These are phyloP conservation scores for Loris lydekkerianus DNA, from an alignment of 2,797 vertebrate genomes.

Conservation along the genomic window DNA sequence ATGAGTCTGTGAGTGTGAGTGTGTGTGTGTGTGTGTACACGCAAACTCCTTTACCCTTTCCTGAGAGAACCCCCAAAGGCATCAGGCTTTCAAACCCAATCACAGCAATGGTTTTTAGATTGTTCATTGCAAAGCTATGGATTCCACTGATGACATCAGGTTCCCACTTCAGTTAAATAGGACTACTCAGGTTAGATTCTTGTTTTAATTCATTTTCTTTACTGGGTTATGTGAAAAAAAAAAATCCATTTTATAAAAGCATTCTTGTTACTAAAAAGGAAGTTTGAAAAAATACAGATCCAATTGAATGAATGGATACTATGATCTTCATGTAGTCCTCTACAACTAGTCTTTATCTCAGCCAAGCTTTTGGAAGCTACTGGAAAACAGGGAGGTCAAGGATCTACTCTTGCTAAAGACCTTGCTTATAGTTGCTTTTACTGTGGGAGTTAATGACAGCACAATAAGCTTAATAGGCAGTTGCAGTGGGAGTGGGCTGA, in stretches of 20 bases:
- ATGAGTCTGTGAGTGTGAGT: not conserved
- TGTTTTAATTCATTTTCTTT: slow-evolving; percentile 27
- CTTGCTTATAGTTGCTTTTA: not conserved
- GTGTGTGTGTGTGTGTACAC: not conserved
- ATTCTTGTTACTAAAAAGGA: not conserved
- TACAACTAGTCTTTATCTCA: not conserved
- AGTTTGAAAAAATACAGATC: not conserved
- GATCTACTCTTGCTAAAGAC: not conserved
- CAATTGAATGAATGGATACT: not conserved
- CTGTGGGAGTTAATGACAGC: not conserved
- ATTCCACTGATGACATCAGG: not conserved
- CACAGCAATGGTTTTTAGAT: not conserved
- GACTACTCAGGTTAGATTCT: not conserved
- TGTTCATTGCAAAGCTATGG: not conserved
- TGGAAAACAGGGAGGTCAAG: not conserved
- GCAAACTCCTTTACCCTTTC: not conserved
- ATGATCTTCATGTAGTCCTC: not conserved
- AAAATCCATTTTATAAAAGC: not conserved
- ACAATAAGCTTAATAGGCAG: not conserved
- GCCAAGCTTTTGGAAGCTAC: not conserved
- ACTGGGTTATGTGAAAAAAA: not conserved
- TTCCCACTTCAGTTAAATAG: not conserved
- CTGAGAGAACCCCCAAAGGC: not conserved
- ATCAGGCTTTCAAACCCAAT: not conserved
- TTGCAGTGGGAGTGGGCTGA: accelerated